These are phyloP conservation scores for Brachionichthys hirsutus DNA, from an alignment of 2,113 vertebrate genomes.

Conservation along the genomic window DNA sequence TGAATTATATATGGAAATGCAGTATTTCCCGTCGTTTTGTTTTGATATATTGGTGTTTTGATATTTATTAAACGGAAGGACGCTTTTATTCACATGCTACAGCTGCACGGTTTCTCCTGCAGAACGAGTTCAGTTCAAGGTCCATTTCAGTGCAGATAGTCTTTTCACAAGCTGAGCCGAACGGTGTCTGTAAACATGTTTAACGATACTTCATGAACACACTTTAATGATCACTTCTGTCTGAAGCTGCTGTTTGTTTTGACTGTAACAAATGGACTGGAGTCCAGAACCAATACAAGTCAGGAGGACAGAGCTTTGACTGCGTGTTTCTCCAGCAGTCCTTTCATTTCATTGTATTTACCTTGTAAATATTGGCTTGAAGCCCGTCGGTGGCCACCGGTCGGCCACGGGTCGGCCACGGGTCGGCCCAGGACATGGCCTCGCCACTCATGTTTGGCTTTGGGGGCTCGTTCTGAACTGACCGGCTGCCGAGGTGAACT, in stretches of 20 bases:
- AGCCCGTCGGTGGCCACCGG: conserved; percentile 38
- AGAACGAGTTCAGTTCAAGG: conserved; percentile 42
- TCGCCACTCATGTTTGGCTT: conserved; percentile 61
- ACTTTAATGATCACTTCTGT: conserved; percentile 38
- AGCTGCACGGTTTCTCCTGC: conserved; percentile 42
- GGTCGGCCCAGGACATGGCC: conserved; percentile 38
- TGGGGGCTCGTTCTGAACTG: conserved; percentile 41
- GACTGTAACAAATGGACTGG: conserved; percentile 1
- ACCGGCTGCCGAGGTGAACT: conserved; percentile 42
- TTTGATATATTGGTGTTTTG: conserved; percentile 81
- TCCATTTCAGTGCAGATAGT: conserved; percentile 42
- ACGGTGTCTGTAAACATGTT: conserved; percentile 33
- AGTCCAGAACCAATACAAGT: background rate
- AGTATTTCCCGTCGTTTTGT: conserved; percentile 42
- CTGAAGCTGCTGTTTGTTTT: conserved; percentile 41
- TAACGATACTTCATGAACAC: too few species aligned
- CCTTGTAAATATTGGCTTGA: conserved; percentile 63
- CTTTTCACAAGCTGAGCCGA: conserved; percentile 53
- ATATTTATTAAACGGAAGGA: conserved; percentile 68
- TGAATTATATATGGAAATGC: conserved; percentile 20
- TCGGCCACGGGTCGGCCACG: conserved; percentile 31
- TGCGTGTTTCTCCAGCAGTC: conserved; percentile 18
- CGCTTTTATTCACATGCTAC: conserved; percentile 29
- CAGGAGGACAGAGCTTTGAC: conserved; percentile 9
- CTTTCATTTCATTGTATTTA: conserved; percentile 48